Evolutionary conservation across 1,140 invertebrate genomes (phyloP), one percentile per base, ranked within the genome.

Genomic region (Cydia splendana): DNA sequence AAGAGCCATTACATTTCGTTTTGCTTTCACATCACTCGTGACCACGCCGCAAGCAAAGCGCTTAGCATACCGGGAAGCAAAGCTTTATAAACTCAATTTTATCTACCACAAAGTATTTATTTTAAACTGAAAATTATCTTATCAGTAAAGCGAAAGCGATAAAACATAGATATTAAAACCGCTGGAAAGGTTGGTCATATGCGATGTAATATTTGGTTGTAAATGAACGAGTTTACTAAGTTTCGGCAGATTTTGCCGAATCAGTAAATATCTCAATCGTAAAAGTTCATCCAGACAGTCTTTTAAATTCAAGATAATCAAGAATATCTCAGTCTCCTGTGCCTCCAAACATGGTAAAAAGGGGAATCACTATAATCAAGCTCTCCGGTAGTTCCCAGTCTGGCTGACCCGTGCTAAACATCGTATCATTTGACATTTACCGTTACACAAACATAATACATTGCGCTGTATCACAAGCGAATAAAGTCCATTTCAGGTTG

Each of bases 311-410:
- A 24, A 24, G 24, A 24, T 24, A 57, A 57, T 57, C 15, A 57
- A 15, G 53, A 57, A 57, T n/a, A 42, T 42, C 42, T 10, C 42
- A 42, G 42, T 45, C 42, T 28, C 7, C 7, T 30, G 30, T 65
- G 62, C 30, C 12, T 65, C 12, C 6, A 65, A 24, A 65, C 24
- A 28, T 15, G 9, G 10, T 15, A 9, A 18, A 38, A 71, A 71
- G 67, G 67, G 67, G 67, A 71, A 18, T 71, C 38, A 71, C 67
- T 42, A 9, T 18, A 71, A 71, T 71, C 67, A 4, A 71, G 7
- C n/a, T 71, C 34, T 71, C 34, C 30, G 67, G 67, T 71, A 71
- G 67, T 71, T 71, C 67, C 67, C 67, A 42, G 67, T 38, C 13
- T 42, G 4, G n/a, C 38, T 71, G 67, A 45, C 34, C 67, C 67